phyloP scores from a whole-genome alignment of 2,888 invertebrate species.

The Hartigia nigra region DNA sequence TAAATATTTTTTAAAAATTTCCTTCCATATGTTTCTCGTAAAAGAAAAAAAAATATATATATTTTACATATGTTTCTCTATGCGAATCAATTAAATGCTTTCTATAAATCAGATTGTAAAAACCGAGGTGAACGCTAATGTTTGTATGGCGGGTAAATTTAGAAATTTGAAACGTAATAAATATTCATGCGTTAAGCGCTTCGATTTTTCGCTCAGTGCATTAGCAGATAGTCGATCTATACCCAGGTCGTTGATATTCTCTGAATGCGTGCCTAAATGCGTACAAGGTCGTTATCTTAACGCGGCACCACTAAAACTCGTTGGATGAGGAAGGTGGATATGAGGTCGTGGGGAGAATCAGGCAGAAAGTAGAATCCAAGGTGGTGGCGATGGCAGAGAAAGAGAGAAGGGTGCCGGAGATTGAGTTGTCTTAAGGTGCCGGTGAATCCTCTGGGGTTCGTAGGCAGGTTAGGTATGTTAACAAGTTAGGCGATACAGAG shows the following conservation, averaged over 20 bases:
- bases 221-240: constrained; percentile 47
- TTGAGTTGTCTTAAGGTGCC: constrained; percentile 54
- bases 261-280: constrained; percentile 42
- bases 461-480: constrained; percentile 62
- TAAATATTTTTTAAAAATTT: not conserved
- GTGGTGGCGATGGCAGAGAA: constrained; percentile 11
- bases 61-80: not conserved
- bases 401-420: constrained; percentile 28
- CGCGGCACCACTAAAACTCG: constrained; percentile 38
- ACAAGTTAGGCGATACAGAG: constrained; percentile 64
- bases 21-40: no score
- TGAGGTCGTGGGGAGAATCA: constrained; percentile 19
- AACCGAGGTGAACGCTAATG: not conserved
- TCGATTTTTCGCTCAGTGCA: constrained; percentile 46
- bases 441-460: constrained; percentile 44
- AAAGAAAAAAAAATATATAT: not conserved
- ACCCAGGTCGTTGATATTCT: constrained; percentile 34
- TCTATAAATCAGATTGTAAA: not conserved
- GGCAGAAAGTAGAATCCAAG: not conserved
- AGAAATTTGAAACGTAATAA: constrained; percentile 28
- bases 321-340: constrained; percentile 10
- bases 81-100: not conserved
- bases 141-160: not conserved
- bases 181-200: constrained; percentile 43
- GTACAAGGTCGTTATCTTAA: constrained; percentile 53